Evolutionary conservation across 2,113 vertebrate genomes (phyloP).

Genomic region (Rhynchomys soricoides): DNA sequence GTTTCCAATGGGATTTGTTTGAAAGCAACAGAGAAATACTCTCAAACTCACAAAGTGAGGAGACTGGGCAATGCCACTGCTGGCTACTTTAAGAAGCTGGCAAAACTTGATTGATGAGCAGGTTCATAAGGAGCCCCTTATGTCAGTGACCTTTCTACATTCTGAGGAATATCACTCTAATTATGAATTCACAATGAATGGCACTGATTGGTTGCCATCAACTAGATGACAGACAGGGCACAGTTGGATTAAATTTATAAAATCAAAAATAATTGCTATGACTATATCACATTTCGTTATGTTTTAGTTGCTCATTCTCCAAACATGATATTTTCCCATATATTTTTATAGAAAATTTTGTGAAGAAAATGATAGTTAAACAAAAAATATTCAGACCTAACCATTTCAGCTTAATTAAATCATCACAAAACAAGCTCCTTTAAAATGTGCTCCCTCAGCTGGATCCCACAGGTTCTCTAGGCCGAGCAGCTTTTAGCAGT

Average conservation of each 20-base stretch:
- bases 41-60: conserved; percentile 84
- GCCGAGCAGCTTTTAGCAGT: neutral
- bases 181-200: neutral
- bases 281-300: neutral
- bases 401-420: neutral
- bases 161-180: neutral
- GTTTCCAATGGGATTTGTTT: conserved; percentile 83
- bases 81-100: conserved; percentile 75
- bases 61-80: conserved; percentile 75
- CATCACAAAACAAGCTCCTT: neutral
- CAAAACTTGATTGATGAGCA: conserved; percentile 63
- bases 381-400: neutral
- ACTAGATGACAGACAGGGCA: neutral
- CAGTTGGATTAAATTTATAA: neutral
- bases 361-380: neutral
- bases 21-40: conserved; percentile 84
- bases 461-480: neutral
- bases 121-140: neutral
- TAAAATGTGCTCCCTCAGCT: neutral
- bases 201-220: neutral
- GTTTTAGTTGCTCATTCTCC: neutral
- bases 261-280: neutral
- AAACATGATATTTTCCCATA: neutral
- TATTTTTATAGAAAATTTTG: neutral
- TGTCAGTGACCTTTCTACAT: neutral